Conservation (phyloP, 2,113 vertebrate species). For the Tragulus kanchil region DNA sequence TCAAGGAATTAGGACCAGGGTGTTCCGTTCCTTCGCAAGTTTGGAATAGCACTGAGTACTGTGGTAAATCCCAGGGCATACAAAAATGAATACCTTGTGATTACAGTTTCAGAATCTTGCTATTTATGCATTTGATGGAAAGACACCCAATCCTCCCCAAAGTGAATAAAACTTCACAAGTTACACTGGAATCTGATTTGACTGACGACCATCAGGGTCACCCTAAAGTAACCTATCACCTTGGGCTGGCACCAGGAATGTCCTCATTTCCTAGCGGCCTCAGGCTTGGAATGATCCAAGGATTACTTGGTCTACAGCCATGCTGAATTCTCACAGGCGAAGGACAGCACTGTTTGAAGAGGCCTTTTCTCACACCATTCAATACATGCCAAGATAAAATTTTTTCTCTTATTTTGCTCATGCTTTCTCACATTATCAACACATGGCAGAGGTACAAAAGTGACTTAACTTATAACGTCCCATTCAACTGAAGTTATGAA, state of each 20-base stretch:
- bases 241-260: conserved; percentile 45
- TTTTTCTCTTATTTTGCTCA: conserved; percentile 11
- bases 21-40: conserved; percentile 3
- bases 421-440: conserved; percentile 39
- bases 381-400: neutral
- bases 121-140: neutral
- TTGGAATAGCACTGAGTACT: neutral
- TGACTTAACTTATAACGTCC: conserved; percentile 6
- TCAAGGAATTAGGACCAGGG: neutral
- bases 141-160: neutral
- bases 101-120: neutral
- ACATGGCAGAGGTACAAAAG: conserved; percentile 64
- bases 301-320: conserved; percentile 40
- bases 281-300: conserved; percentile 19
- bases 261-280: conserved; percentile 26
- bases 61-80: neutral
- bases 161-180: conserved; percentile 7
- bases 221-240: conserved; percentile 33
- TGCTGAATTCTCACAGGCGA: neutral
- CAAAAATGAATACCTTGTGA: neutral
- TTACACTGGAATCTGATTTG: conserved; percentile 24
- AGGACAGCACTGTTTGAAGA: neutral
- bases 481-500: conserved; percentile 47
- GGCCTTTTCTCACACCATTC: conserved; percentile 36
- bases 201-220: conserved; percentile 66